Conservation (phyloP, 1,140 invertebrate genomes). For the Lordiphosa stackelbergi region DNA sequence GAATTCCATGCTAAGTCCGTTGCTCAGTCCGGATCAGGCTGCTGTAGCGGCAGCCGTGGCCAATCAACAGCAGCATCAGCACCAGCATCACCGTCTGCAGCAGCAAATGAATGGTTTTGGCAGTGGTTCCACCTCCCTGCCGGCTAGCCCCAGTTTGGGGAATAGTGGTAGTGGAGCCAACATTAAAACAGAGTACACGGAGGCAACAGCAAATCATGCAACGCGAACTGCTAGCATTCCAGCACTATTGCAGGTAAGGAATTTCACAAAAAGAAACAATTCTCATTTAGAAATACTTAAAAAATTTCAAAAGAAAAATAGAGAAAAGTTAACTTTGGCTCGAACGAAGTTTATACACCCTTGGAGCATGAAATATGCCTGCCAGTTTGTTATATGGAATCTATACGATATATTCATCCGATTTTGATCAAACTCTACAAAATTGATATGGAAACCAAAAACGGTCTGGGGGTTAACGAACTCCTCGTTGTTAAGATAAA, state of each 20-base stretch:
- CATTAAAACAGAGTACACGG: slow-evolving; percentile 56
- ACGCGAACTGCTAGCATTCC: slow-evolving; percentile 55
- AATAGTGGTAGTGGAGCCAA: slow-evolving; percentile 23
- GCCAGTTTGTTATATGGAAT: no score
- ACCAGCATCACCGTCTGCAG: slow-evolving; percentile 49
- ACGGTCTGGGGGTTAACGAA: no score
- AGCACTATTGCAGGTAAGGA: slow-evolving; percentile 53
- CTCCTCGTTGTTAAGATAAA: no score
- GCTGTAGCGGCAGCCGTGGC: slow-evolving; percentile 37
- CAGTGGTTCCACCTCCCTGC: slow-evolving; percentile 37
- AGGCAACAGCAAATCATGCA: slow-evolving; percentile 25
- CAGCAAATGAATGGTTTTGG: slow-evolving; percentile 52
- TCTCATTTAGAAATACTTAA: no score
- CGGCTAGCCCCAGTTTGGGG: slow-evolving; percentile 52
- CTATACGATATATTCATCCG: no score
- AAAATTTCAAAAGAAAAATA: no score
- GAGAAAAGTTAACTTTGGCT: no score
- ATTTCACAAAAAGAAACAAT: not conserved
- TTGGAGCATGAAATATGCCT: no score
- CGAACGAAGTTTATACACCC: no score
- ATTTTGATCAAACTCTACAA: no score
- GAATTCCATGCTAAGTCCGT: slow-evolving; percentile 79
- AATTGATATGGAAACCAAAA: no score
- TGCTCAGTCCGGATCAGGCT: slow-evolving; percentile 64
- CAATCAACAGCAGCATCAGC: slow-evolving; percentile 35